Conservation (phyloP, 2,888 invertebrate genomes). For the Ptychoptera albimana region DNA sequence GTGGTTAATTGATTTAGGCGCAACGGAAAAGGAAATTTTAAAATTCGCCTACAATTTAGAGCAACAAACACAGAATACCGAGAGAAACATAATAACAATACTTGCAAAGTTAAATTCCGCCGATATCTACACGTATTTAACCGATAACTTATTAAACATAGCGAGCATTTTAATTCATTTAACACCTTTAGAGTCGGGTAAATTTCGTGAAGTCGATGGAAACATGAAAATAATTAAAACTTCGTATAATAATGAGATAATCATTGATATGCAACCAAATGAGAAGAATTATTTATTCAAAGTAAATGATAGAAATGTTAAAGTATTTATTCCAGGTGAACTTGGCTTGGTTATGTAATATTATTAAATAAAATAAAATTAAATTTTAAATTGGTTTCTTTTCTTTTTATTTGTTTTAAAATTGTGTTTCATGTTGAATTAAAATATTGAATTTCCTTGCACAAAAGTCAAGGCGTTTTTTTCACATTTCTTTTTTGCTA, state of each 20-base stretch:
- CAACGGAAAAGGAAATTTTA: conserved; percentile 36
- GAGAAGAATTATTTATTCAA: conserved; percentile 29
- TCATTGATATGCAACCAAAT: no score
- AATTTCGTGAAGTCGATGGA: conserved; percentile 48
- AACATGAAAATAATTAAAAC: conserved; percentile 31
- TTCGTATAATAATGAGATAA: no score
- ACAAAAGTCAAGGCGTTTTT: no score
- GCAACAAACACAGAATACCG: conserved; percentile 25
- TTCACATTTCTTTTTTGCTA: no score
- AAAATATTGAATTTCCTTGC: no score
- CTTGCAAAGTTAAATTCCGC: conserved; percentile 36
- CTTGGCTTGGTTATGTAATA: conserved; percentile 1
- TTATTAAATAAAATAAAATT: no score
- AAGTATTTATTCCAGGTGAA: conserved; percentile 44
- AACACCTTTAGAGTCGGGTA: conserved; percentile 43
- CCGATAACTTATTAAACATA: conserved; percentile 38
- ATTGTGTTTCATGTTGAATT: no score
- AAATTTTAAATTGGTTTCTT: no score
- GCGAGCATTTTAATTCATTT: conserved; percentile 40
- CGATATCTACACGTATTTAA: conserved; percentile 35
- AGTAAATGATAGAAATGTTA: conserved; percentile 48
- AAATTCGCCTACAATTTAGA: conserved; percentile 33
- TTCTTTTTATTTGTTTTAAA: no score
- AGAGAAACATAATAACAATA: conserved; percentile 27
- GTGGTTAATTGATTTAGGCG: conserved; percentile 43